A percentile compares a stretch with the other conserved stretches of the same genome.
Evolutionary conservation across 2,888 invertebrate species (phyloP).

Genomic region (Platycheirus albimanus): DNA sequence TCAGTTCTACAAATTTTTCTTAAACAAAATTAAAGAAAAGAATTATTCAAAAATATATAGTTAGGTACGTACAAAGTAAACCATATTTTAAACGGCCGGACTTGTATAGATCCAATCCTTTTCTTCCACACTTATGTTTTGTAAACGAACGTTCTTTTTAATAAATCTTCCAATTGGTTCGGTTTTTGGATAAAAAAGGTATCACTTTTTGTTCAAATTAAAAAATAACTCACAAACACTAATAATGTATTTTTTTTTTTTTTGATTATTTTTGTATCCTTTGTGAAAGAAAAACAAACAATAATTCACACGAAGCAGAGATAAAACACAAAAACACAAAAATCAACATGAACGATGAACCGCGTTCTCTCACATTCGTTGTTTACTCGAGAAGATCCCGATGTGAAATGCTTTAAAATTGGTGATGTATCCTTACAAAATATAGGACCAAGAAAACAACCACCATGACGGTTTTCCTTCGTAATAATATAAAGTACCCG

Average conservation of each 20-base stretch:
- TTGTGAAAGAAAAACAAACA: slow-evolving; percentile 32
- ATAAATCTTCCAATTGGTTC: not conserved
- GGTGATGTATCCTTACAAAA: slow-evolving; percentile 79
- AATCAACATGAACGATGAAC: slow-evolving; percentile 28
- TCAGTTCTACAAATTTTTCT: no score
- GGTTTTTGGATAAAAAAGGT: not conserved
- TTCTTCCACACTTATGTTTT: slow-evolving; percentile 1
- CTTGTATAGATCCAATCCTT: slow-evolving; percentile 58
- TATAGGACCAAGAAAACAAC: slow-evolving; percentile 75
- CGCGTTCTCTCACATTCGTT: slow-evolving; percentile 68
- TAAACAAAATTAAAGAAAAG: no score
- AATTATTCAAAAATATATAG: no score
- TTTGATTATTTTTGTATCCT: slow-evolving; percentile 3
- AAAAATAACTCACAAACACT: not conserved
- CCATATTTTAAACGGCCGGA: slow-evolving; percentile 78
- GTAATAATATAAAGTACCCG: no score
- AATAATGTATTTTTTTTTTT: not conserved
- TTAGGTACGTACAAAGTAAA: slow-evolving; percentile 81
- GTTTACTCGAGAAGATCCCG: slow-evolving; percentile 79
- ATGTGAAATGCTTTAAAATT: slow-evolving; percentile 80
- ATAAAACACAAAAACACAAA: slow-evolving; percentile 21
- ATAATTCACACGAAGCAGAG: slow-evolving; percentile 30
- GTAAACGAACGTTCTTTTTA: not conserved
- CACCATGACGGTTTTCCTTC: slow-evolving; percentile 53
- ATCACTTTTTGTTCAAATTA: slow-evolving; percentile 21